Percentiles rank a stretch among this genome's conserved stretches.
phyloP scores from a whole-genome alignment of 1,140 invertebrate genomes.

The Eupristina koningsbergeri region DNA sequence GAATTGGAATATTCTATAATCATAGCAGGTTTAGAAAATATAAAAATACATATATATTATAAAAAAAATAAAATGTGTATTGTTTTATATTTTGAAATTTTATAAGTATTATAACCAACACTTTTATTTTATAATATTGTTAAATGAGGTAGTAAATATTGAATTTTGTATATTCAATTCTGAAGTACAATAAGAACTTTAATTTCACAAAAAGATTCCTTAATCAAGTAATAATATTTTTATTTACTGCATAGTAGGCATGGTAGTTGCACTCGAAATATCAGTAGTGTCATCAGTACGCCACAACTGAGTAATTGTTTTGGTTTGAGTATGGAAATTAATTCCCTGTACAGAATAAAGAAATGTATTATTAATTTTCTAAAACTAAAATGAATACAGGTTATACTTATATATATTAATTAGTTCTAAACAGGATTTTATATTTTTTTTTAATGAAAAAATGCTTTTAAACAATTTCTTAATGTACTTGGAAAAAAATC shows the following conservation, averaged over 20 bases:
- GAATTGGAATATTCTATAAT: neutral
- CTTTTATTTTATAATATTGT: neutral
- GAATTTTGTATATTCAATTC: neutral
- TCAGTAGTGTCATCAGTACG: constrained; percentile 87
- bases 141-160: neutral
- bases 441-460: too few relatives aligned
- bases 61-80: neutral
- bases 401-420: too few relatives aligned
- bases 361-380: neutral
- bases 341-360: constrained; percentile 81
- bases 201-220: neutral
- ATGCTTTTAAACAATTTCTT: too few relatives aligned
- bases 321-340: constrained; percentile 98
- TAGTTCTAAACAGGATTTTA: too few relatives aligned
- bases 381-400: neutral
- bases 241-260: constrained; percentile 89
- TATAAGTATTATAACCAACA: neutral
- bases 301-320: constrained; percentile 98
- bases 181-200: too few relatives aligned
- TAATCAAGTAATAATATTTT: neutral
- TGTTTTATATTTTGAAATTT: neutral
- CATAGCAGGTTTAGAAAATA: too few relatives aligned
- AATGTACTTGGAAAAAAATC: too few relatives aligned
- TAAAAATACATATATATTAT: too few relatives aligned
- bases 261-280: constrained; percentile 85